phyloP scores from a whole-genome alignment of 2,888 invertebrate genomes.

The Mythimna ferrago region DNA sequence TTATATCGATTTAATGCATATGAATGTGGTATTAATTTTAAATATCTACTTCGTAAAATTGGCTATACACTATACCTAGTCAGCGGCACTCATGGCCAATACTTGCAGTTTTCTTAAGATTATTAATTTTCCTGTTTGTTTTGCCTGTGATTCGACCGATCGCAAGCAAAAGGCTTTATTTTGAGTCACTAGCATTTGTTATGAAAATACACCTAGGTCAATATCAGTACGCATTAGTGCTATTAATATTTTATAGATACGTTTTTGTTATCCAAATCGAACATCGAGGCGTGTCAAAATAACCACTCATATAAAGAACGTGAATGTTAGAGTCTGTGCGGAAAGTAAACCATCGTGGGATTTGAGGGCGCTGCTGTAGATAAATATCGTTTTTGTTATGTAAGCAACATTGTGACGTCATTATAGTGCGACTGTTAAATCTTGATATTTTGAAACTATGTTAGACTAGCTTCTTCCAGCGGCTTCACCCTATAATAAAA shows the following conservation, averaged over 20 bases:
- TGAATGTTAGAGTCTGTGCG: too few species aligned
- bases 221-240: not conserved
- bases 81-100: not conserved
- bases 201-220: not conserved
- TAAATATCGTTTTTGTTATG: too few species aligned
- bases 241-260: not conserved
- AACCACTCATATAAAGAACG: not conserved
- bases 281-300: conserved; percentile 6
- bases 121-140: conserved; percentile 23
- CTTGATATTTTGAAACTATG: too few species aligned
- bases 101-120: not conserved
- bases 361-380: too few species aligned
- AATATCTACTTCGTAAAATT: too few species aligned
- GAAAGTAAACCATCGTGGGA: too few species aligned
- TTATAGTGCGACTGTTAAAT: too few species aligned
- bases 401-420: too few species aligned
- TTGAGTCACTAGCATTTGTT: not conserved
- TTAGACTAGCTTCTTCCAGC: too few species aligned
- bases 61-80: too few species aligned
- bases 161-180: not conserved
- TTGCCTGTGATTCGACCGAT: not conserved
- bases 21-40: too few species aligned
- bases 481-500: too few species aligned
- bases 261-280: not conserved
- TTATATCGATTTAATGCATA: not conserved